Evolutionary conservation across 2,888 invertebrate genomes (phyloP), one percentile per base, ranked within the genome.

Genomic region (Caenorhabditis imperialis): DNA sequence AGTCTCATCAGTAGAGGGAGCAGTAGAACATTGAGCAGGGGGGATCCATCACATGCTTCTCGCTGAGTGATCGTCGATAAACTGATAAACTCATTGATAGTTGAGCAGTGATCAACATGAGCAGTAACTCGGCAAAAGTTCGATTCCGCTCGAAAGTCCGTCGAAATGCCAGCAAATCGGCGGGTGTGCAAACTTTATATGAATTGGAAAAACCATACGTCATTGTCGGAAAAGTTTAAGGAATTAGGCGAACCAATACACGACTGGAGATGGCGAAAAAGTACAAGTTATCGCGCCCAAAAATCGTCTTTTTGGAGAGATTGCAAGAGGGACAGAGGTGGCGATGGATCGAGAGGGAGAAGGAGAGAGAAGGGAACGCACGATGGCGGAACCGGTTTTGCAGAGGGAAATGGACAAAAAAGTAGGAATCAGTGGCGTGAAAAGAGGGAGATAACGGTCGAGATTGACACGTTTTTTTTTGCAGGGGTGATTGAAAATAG

Each of bases 201-300:
- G n/a, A n/a, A n/a, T n/a, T n/a, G n/a, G n/a, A n/a, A n/a, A n/a
- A n/a, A n/a, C n/a, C n/a, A n/a, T n/a, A n/a, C n/a, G n/a, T n/a
- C n/a, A n/a, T n/a, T n/a, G n/a, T n/a, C n/a, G n/a, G n/a, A n/a
- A 44, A 44, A 44, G 23, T 22, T 22, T 22, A 44, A 4, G 20
- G 16, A 20, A 40, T 40, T 38, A n/a, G 14, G 38, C 3, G 14
- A 16, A 14, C 30, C 22, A 3, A 10, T 2, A 37, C n/a, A 51
- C 18, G 14, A 22, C 33, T 6, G n/a, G n/a, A 6, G 7, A 10
- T 12, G 48, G 27, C 27, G n/a, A 63, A 54, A 63, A 65, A 65
- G 65, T 65, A 65, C 65, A 63, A 63, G 63, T 63, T 63, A 67
- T 67, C 67, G 50, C 51, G 51, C 45, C 51, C 37, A 23, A 14